Evolutionary conservation across 1,140 invertebrate species (phyloP).

Genomic region (Belonocnema kinseyi): DNA sequence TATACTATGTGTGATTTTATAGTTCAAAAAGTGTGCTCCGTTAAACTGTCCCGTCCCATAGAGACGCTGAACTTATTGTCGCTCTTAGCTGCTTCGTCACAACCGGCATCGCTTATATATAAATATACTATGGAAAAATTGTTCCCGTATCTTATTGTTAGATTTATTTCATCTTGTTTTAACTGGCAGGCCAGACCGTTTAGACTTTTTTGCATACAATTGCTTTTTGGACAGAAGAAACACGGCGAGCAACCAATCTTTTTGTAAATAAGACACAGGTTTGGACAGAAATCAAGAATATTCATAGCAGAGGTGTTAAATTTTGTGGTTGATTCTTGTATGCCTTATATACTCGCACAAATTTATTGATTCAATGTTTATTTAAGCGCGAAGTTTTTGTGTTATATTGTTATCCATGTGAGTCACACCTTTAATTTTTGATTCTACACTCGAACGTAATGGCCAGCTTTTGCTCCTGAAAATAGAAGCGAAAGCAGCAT

Average conservation of each 20-base stretch:
- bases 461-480: no score
- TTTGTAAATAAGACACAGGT: conserved; percentile 23
- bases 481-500: no score
- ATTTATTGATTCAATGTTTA: conserved; percentile 7
- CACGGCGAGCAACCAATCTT: conserved; percentile 15
- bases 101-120: no score
- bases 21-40: no score
- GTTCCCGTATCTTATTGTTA: conserved; percentile 15
- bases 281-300: conserved; percentile 4
- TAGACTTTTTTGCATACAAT: conserved; percentile 25
- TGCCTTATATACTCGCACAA: not conserved
- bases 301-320: conserved; percentile 1
- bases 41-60: no score
- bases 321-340: not conserved
- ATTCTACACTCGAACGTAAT: no score
- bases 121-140: no score
- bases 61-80: no score
- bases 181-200: conserved; percentile 12
- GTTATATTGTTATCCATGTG: not conserved
- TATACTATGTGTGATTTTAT: no score
- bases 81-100: no score
- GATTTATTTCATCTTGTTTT: not conserved
- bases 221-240: conserved; percentile 23
- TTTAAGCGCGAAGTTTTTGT: not conserved
- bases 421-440: not conserved